These are phyloP conservation scores for Athalia circularis DNA, from an alignment of 2,888 invertebrate genomes.

Conservation along the genomic window DNA sequence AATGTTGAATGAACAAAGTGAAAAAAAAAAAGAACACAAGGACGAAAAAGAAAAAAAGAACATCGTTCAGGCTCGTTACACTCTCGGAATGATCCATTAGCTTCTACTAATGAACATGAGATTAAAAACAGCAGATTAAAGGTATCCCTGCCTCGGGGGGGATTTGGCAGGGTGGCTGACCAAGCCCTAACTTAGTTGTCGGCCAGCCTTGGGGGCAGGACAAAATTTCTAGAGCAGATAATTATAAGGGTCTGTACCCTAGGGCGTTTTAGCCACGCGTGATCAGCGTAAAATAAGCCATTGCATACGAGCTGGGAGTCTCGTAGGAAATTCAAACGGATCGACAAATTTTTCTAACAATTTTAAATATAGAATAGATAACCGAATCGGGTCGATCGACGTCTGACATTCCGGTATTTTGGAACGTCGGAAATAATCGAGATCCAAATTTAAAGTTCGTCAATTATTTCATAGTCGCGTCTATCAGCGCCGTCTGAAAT, in stretches of 20 bases:
- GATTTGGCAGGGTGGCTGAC: slow-evolving; percentile 63
- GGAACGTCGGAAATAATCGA: too few species aligned
- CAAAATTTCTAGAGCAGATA: slow-evolving; percentile 68
- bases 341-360: not conserved
- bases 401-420: too few species aligned
- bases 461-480: too few species aligned
- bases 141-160: slow-evolving; percentile 59
- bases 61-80: not conserved
- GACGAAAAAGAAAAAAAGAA: not conserved
- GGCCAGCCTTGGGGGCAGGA: slow-evolving; percentile 53
- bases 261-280: slow-evolving; percentile 48
- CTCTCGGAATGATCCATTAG: slow-evolving; percentile 26
- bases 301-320: not conserved
- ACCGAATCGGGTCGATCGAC: not conserved
- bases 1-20: too few species aligned
- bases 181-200: slow-evolving; percentile 65
- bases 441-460: too few species aligned
- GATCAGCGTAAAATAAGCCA: slow-evolving; percentile 36
- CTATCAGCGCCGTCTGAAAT: too few species aligned
- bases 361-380: not conserved
- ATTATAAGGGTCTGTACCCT: slow-evolving; percentile 66
- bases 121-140: slow-evolving; percentile 66
- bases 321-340: not conserved
- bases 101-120: slow-evolving; percentile 46
- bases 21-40: not conserved